Conservation (phyloP, 2,113 vertebrate species). For the Vicugna pacos region DNA sequence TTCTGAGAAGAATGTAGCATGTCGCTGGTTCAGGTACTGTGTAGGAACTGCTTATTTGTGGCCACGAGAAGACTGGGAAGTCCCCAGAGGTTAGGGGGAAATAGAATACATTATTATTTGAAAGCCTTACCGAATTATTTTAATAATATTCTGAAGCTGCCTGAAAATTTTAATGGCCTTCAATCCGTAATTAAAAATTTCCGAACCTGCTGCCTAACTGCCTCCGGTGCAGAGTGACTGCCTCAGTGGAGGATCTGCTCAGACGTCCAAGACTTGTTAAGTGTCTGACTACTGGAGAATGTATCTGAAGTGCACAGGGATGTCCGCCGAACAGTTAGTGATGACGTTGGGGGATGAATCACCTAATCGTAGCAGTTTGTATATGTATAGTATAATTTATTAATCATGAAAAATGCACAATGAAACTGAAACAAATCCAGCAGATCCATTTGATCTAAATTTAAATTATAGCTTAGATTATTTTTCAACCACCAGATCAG, state of each 20-base stretch:
- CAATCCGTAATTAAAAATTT: neutral
- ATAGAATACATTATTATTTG: neutral
- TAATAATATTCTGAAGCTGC: neutral
- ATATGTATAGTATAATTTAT: neutral
- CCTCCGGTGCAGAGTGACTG: neutral
- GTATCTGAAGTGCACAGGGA: neutral
- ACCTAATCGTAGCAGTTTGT: neutral
- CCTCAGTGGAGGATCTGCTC: neutral
- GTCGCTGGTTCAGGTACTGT: neutral
- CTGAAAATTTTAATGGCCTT: neutral
- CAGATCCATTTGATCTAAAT: neutral
- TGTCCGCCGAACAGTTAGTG: neutral
- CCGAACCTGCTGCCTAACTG: neutral
- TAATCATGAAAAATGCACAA: neutral
- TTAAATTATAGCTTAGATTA: neutral
- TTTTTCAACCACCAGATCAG: neutral
- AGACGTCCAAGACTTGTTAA: no score
- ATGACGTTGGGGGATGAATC: neutral
- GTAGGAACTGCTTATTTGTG: neutral
- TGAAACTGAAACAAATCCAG: neutral
- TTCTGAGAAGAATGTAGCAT: neutral
- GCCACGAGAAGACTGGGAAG: neutral
- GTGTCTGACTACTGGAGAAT: neutral
- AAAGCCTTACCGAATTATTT: constrained; percentile 9
- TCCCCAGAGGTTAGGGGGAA: neutral